Evolutionary conservation across 2,888 invertebrate species (phyloP).

Genomic region (Emmelina monodactyla): DNA sequence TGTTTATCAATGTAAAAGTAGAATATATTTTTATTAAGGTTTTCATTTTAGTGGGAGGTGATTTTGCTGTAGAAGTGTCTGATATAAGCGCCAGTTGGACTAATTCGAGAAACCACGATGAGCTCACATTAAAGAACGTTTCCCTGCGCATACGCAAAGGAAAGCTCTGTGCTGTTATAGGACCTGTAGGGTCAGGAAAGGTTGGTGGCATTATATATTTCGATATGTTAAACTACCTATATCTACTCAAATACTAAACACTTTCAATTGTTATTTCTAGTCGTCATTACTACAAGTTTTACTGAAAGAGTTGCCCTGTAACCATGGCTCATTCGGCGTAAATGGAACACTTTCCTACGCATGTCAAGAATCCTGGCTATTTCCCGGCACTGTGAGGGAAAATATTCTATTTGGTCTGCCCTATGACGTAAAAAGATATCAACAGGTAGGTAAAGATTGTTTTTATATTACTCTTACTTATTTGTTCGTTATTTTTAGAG

Average conservation of each 20-base stretch:
- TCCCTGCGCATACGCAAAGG: slow-evolving; percentile 65
- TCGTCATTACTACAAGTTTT: slow-evolving; percentile 72
- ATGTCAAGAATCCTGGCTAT: slow-evolving; percentile 87
- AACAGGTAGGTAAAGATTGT: slow-evolving; percentile 56
- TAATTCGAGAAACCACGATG: slow-evolving; percentile 25
- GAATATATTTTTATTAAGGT: no score
- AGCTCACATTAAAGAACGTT: slow-evolving; percentile 62
- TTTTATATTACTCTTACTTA: not conserved
- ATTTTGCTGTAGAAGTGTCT: slow-evolving; percentile 34
- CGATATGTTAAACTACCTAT: no score
- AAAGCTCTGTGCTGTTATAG: slow-evolving; percentile 80
- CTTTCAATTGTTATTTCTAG: slow-evolving; percentile 31
- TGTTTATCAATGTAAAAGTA: no score
- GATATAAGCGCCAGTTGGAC: slow-evolving; percentile 46
- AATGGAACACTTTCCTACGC: slow-evolving; percentile 76
- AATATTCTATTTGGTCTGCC: slow-evolving; percentile 83
- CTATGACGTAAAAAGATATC: slow-evolving; percentile 69
- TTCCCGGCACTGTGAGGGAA: slow-evolving; percentile 76
- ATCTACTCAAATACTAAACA: no score
- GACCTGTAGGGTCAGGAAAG: slow-evolving; percentile 88
- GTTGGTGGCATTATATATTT: no score
- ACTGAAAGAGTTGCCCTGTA: slow-evolving; percentile 72
- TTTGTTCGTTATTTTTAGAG: not conserved
- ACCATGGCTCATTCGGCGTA: slow-evolving; percentile 65
- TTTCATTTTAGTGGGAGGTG: slow-evolving; percentile 14